Evolutionary conservation across 1,140 invertebrate genomes (phyloP), one percentile per base, ranked within the genome.

Genomic region (Thaumetopoea pityocampa): DNA sequence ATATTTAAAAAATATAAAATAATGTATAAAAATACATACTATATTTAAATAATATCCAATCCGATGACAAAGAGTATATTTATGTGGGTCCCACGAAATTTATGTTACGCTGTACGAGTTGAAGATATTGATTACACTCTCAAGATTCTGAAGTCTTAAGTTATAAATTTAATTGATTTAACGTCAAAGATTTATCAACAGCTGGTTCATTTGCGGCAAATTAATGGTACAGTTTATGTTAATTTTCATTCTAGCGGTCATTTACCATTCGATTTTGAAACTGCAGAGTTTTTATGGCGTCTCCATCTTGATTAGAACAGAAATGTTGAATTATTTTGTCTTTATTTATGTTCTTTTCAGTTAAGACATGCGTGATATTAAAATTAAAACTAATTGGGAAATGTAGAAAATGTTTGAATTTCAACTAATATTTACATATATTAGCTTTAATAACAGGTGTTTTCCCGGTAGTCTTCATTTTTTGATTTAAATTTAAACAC

Each of bases 161-260:
- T 42, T 45, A 43, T 46, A 49, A 50, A 56, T 55, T 43, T 9
- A 49, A 41, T 46, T 51, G 48, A 51, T 57, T 44, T 47, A 58
- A 26, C 24, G 28, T 11, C 10, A 10, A 8, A 45, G 41, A 57
- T 47, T 48, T 33, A 51, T 48, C 19, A 33, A 38, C 28, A 29
- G 19, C 18, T 16, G 10, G 28, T 33, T 51, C 15, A 30, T 18
- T 46, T 41, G 16, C 26, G 37, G 15, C 12, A 38, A 44, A 55
- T 45, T 40, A 49, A 48, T 47, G 36, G 22, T 37, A 8, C 14
- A 11, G 3, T 46, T 46, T 46, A 33, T 44, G 20, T 50, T 38
- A 36, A 19, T 37, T 36, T 45, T 23, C n/a, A 7, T 19, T 34
- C 17, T 14, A 15, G 22, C 11, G 18, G 12, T 32, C 27, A 11